Base-by-base conservation (phyloP, 2,888 invertebrate genomes). In the Biston betularia region DNA sequence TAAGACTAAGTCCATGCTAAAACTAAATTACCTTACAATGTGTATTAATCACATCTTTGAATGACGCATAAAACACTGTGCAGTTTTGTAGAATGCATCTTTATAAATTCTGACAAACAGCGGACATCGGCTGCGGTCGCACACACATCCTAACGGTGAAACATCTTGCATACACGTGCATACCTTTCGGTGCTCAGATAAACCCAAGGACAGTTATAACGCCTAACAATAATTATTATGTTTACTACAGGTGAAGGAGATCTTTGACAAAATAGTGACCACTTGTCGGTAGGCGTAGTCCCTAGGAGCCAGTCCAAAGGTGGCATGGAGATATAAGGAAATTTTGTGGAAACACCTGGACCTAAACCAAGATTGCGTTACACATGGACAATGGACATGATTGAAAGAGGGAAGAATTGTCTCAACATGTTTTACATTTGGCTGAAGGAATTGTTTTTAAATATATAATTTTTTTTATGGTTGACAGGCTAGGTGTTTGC, bases 121-220 rank as follows among this genome's bases (percentile, higher is more conserved):
- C 24, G 34, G 33, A n/a, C 12, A 46, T 12, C 12, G 6, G 34
- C 33, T 0, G 6, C 46, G 11, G 44, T 6, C 12, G 53, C 57
- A 60, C 65, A 52, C 61, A 57, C 34, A 14, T 49, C 46, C 54
- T 63, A 63, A 67, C 66, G 62, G 62, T 50, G 53, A 53, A 55
- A 50, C 61, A 48, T 49, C 59, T 52, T 38, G 54, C 38, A 42
- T 35, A 53, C 65, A 45, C 58, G 46, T 55, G 7, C 6, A 56
- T 53, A 34, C 52, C 48, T 58, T 45, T 53, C 40, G 45, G 46
- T 46, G 40, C 46, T n/a, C 34, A 4, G 12, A 44, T 40, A 40
- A 40, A 53, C n/a, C 7, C 33, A 55, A 55, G 55, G 44, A 55
- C 44, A n/a, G 24, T 24, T 24, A 24, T 24, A 24, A n/a, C 15